Base-by-base conservation (phyloP, 2,888 invertebrate genomes). In the Callyntrura guangdongensis region DNA sequence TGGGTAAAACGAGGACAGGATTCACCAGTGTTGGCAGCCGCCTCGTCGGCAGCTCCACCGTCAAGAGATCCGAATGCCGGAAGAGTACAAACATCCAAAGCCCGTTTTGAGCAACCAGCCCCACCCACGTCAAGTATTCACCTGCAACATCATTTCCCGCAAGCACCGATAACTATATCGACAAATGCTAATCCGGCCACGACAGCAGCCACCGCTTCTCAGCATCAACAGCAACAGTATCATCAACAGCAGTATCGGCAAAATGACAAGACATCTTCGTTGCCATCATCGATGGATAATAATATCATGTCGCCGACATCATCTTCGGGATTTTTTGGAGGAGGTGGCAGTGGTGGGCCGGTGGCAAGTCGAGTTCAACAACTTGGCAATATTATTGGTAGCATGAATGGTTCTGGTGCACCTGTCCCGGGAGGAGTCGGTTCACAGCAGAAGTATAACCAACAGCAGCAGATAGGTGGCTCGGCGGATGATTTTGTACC, bases 1-100 rank as follows among this genome's bases (percentile, higher is more conserved):
- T 93, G 93, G 93, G 92, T 92, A 11, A 93, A 91, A 61, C 86
- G 90, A 61, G 89, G 74, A 77, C 61, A 84, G 0, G 91, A 92
- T n/a, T 86, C 90, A 11, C 85, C 90, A 4, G 67, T 67, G 27
- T 27, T 27, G 14, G 14, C 27, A 11, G 20, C 74, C 6, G 8
- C 72, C 17, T 36, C 82, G 17, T 69, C 82, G 45, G 12, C 47
- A 17, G 61, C 17, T 11, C 22, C 20, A 22, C 22, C 79, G 4
- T 49, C 45, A 12, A 74, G 72, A 20, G 86, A 85, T 83, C 59
- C 85, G 5, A 89, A 89, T 81, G 83, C 90, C 25, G 86, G 92
- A 5, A 82, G 93, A 47, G 90, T 93, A 45, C 72, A 90, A 74
- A 77, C 86, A 79, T 90, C 92, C 11, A 93, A 92, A 86, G 91